These are phyloP conservation scores for Trissolcus brochymenae DNA, from an alignment of 2,888 invertebrate species.

Conservation along the genomic window DNA sequence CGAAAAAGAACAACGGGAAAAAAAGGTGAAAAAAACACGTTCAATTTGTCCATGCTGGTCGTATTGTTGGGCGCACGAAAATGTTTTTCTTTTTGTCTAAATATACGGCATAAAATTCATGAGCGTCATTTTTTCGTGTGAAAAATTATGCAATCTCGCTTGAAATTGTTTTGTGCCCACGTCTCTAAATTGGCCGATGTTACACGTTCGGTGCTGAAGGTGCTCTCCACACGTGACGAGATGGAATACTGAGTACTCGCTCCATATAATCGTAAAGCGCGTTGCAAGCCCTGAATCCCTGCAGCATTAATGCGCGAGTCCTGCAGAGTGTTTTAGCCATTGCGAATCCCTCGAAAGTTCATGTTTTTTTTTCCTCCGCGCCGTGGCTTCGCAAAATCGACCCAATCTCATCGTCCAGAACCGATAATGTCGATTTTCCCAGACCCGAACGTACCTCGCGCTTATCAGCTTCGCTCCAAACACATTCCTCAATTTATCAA, in stretches of 20 bases:
- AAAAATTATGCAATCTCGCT: constrained; percentile 60
- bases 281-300: constrained; percentile 50
- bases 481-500: constrained; percentile 53
- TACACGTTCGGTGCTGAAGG: constrained; percentile 52
- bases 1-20: constrained; percentile 1
- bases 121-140: constrained; percentile 57
- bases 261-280: constrained; percentile 58
- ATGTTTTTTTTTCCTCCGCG: constrained; percentile 17
- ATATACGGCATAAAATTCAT: constrained; percentile 58
- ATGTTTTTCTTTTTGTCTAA: constrained; percentile 55
- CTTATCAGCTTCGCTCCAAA: constrained; percentile 42
- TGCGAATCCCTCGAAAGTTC: constrained; percentile 15
- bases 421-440: constrained; percentile 49
- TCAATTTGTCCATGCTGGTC: constrained; percentile 44
- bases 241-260: constrained; percentile 56
- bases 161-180: constrained; percentile 57
- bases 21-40: constrained; percentile 23
- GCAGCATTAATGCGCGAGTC: constrained; percentile 50
- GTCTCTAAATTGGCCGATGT: constrained; percentile 58
- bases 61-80: constrained; percentile 53
- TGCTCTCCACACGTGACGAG: constrained; percentile 54
- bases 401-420: constrained; percentile 47
- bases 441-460: constrained; percentile 14
- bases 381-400: constrained; percentile 40
- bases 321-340: constrained; percentile 35